phyloP scores from a whole-genome alignment of 2,113 vertebrate genomes.

The Anas platyrhynchos region DNA sequence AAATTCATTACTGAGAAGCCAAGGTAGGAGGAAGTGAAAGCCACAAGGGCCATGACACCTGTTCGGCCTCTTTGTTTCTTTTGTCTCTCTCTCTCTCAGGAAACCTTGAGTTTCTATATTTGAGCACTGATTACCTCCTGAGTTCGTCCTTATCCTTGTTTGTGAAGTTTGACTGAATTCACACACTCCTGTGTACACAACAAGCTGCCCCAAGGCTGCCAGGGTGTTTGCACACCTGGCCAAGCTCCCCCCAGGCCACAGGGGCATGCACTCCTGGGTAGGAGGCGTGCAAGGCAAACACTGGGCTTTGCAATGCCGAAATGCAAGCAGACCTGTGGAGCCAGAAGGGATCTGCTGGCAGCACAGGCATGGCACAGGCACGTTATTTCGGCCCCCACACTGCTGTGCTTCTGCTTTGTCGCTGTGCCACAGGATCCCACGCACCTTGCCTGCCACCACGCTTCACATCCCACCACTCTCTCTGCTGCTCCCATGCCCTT shows the following conservation, averaged over 20 bases:
- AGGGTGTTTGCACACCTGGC: neutral
- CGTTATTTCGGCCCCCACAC: neutral
- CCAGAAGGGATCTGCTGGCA: neutral
- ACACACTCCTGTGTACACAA: constrained; percentile 35
- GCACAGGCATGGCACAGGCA: neutral
- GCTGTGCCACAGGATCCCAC: no score
- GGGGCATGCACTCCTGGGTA: rapidly evolving
- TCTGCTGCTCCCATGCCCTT: no score
- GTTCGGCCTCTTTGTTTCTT: neutral
- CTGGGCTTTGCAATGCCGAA: neutral
- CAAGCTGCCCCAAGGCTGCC: neutral
- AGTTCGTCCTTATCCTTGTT: constrained; percentile 56
- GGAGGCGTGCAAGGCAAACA: neutral
- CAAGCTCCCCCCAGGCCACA: neutral
- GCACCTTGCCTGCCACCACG: no score
- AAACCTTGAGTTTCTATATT: constrained; percentile 66
- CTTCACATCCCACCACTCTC: no score
- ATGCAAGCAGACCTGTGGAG: rapidly evolving
- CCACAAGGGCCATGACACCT: neutral
- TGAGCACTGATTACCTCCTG: constrained; percentile 10
- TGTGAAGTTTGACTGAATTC: constrained; percentile 61
- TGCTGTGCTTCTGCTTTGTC: neutral
- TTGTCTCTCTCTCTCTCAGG: neutral
- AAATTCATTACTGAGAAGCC: neutral
- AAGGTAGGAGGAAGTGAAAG: constrained; percentile 30